Evolutionary conservation across 2,797 vertebrate species (phyloP).

Genomic region (Nannoperca obscura): DNA sequence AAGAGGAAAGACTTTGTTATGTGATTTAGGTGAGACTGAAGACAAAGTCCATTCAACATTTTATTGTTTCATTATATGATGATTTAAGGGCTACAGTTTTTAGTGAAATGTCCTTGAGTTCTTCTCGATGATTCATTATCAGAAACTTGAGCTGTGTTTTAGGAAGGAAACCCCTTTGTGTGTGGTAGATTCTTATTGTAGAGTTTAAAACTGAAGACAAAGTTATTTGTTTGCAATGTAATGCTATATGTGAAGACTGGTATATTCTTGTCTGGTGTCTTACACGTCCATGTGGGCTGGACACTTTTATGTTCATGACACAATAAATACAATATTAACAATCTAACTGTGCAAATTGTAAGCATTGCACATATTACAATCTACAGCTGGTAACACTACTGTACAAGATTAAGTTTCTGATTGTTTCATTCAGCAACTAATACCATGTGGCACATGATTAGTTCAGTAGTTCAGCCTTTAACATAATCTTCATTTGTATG

Average conservation of each 20-base stretch:
- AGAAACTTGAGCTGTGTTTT: background rate
- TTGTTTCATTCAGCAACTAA: background rate
- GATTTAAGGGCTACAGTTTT: background rate
- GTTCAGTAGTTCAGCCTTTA: conserved; percentile 8
- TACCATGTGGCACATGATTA: background rate
- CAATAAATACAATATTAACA: background rate
- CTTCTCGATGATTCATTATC: background rate
- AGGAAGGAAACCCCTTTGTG: background rate
- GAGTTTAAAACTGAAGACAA: background rate
- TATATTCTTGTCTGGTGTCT: background rate
- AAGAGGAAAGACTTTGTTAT: background rate
- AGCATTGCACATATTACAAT: background rate
- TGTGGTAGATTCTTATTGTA: background rate
- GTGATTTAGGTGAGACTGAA: background rate
- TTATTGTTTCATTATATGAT: background rate
- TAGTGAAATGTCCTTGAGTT: background rate
- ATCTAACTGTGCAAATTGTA: background rate
- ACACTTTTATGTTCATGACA: background rate
- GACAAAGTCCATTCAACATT: background rate
- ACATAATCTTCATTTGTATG: conserved; percentile 18
- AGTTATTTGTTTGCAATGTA: background rate
- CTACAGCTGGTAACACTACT: background rate
- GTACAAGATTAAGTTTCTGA: background rate
- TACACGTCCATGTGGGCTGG: background rate
- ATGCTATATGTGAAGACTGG: background rate